phyloP scores from a whole-genome alignment of 1,140 invertebrate genomes.

The Saccostrea cuccullata region DNA sequence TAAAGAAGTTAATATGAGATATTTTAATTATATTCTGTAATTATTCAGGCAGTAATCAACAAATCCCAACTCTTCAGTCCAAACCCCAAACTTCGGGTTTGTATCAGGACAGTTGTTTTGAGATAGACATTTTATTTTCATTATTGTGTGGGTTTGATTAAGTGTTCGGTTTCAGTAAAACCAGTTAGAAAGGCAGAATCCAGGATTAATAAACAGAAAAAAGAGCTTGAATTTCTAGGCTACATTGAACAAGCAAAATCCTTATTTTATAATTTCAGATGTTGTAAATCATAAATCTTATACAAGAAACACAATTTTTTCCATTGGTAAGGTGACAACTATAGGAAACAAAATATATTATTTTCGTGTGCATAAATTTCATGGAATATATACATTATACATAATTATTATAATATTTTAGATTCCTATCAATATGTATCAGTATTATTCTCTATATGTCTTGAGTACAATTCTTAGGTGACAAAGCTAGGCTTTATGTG shows the following conservation, averaged over 20 bases:
- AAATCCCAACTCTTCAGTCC: conserved; percentile 13
- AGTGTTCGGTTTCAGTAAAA: neutral
- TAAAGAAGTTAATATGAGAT: neutral
- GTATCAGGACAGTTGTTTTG: neutral
- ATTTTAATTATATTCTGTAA: neutral
- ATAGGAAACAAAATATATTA: neutral
- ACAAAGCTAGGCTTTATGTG: neutral
- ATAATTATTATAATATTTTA: neutral
- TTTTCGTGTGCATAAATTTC: neutral
- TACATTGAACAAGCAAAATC: neutral
- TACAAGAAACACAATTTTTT: conserved; percentile 23
- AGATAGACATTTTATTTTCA: neutral
- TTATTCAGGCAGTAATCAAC: conserved; percentile 28
- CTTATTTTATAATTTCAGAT: conserved; percentile 14
- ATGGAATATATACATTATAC: neutral
- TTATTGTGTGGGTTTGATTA: neutral
- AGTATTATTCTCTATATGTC: neutral
- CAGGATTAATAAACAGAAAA: neutral
- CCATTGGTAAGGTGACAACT: conserved; percentile 5
- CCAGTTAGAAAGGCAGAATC: neutral
- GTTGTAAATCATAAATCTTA: conserved; percentile 26
- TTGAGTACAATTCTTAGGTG: neutral
- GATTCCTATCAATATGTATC: neutral
- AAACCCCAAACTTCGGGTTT: conserved; percentile 21
- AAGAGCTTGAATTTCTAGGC: conserved; percentile 14